Conservation (phyloP, 2,113 vertebrate species). For the Macrotis lagotis region DNA sequence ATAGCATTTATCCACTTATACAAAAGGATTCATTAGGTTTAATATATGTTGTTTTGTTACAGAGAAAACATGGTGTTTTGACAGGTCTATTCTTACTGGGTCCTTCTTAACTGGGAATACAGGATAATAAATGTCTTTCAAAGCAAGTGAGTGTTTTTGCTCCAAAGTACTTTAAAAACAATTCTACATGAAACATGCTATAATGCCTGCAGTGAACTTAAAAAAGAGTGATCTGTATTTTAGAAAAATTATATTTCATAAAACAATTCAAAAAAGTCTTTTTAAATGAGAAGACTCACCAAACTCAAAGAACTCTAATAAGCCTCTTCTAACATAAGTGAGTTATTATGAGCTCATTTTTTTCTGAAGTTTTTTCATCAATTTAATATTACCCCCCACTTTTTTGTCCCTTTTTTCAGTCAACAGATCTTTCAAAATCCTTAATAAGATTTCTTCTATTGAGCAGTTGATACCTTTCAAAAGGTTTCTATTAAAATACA, state of each 20-base stretch:
- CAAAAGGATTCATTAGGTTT: not conserved
- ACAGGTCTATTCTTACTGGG: not conserved
- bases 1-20: not conserved
- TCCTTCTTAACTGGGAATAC: not conserved
- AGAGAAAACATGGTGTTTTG: slow-evolving; percentile 4
- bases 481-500: slow-evolving; percentile 64
- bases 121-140: slow-evolving; percentile 8
- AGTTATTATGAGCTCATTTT: slow-evolving; percentile 41
- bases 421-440: slow-evolving; percentile 61
- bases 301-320: slow-evolving; percentile 50
- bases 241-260: slow-evolving; percentile 55
- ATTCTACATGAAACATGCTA: not conserved
- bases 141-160: slow-evolving; percentile 12
- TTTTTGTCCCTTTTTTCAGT: slow-evolving; percentile 60
- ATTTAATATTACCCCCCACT: slow-evolving; percentile 48
- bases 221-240: slow-evolving; percentile 17
- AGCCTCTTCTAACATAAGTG: not conserved
- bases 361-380: slow-evolving; percentile 61
- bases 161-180: slow-evolving; percentile 19
- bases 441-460: slow-evolving; percentile 53
- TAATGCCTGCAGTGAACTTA: not conserved
- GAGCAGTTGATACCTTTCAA: slow-evolving; percentile 68
- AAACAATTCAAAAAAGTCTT: slow-evolving; percentile 8
- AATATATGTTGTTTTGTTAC: not conserved
- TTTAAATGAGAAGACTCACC: not conserved